Base-by-base conservation (phyloP, 2,888 invertebrate species). In the Lysandra coridon region DNA sequence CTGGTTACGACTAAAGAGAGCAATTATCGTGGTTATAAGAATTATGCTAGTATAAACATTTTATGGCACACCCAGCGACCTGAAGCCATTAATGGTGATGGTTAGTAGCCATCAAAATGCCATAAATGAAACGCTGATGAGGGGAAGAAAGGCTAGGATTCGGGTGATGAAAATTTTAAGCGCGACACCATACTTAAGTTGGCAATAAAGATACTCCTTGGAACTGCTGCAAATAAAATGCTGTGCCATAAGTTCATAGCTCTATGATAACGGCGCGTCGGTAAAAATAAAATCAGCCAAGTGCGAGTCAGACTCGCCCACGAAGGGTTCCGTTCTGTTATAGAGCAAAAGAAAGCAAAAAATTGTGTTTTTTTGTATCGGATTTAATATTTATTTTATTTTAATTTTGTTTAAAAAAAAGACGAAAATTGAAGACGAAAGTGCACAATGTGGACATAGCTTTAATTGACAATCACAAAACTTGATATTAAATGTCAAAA, bases 41-140 rank as follows among this genome's bases (percentile, higher is more conserved):
- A 33, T 33, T 4, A 69, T 37, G 4, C 1, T 69, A 33, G 2
- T 33, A 23, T 69, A 14, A 69, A 69, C 23, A 69, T 69, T 69
- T 69, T 33, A 69, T 33, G 69, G 30, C 69, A 14, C 33, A 33
- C 23, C 69, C 69, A 69, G 69, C 33, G 69, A 69, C 33, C 69
- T 69, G 12, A 1, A 33, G 69, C 69, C 69, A 33, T 69, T 23
- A 69, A 33, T 64, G 30, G 33, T 33, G 12, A 33, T 14, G 37
- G 33, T 69, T 14, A 69, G 33, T 69, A 69, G 33, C 69, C 69
- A 69, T 69, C 69, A 69, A 69, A 69, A 69, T 5, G 33, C 33
- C 69, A 33, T 69, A 69, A 69, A 33, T 14, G 33, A 5, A 14
- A 17, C 0, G 5, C 69, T 33, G 69, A 69, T 69, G 69, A 69